These are phyloP conservation scores for Xanthostigma xanthostigma DNA, from an alignment of 2,888 invertebrate species.

Conservation along the genomic window DNA sequence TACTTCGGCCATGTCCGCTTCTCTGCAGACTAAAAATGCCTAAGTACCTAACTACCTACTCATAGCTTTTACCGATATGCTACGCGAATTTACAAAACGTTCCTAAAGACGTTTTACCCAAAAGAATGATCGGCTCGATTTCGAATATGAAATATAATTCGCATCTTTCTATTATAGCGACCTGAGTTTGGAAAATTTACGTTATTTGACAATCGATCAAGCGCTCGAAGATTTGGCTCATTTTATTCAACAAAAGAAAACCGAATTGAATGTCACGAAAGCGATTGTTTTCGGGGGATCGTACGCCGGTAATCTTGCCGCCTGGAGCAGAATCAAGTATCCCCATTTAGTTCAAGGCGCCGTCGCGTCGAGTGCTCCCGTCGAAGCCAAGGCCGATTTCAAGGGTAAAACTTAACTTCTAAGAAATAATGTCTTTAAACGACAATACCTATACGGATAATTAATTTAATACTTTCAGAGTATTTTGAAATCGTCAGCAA, in stretches of 20 bases:
- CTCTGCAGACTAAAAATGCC: too few relatives aligned
- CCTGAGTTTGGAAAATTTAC: slow-evolving; percentile 21
- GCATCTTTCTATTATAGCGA: slow-evolving; percentile 13
- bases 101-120: too few relatives aligned
- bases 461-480: too few relatives aligned
- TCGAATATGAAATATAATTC: background rate
- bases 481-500: too few relatives aligned
- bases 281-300: slow-evolving; percentile 40
- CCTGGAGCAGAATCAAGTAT: slow-evolving; percentile 41
- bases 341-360: slow-evolving; percentile 42
- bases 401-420: slow-evolving; percentile 26
- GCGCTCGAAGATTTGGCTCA: slow-evolving; percentile 30
- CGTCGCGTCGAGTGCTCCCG: slow-evolving; percentile 42
- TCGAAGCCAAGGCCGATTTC: slow-evolving; percentile 40
- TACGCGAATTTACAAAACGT: too few relatives aligned
- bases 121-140: too few relatives aligned
- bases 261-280: slow-evolving; percentile 3
- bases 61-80: too few relatives aligned
- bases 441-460: background rate
- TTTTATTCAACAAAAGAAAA: slow-evolving; percentile 23
- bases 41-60: too few relatives aligned
- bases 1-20: too few relatives aligned
- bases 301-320: slow-evolving; percentile 42
- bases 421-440: too few relatives aligned
- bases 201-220: slow-evolving; percentile 27